Base-by-base conservation (phyloP, 1,140 invertebrate genomes). In the Panagrolaimus sp. region DNA sequence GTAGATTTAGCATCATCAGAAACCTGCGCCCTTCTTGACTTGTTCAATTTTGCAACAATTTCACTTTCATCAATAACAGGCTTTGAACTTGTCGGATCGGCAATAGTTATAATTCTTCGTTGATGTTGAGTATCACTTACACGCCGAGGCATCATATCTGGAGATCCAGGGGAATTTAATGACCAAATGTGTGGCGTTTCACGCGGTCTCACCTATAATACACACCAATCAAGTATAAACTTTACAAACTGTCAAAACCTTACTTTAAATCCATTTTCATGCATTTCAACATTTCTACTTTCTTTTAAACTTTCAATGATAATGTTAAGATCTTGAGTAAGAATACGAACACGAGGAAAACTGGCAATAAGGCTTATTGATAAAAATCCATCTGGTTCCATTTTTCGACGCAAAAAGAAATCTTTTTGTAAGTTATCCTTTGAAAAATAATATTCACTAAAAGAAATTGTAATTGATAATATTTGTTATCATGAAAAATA, bases 401-500 rank as follows among this genome's bases (percentile, higher is more conserved):
- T 98, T 88, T 95, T 95, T 70, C 92, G 88, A 65, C 96, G 88
- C 74, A 99, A 87, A 85, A 95, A 99, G 84, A 96, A 93, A 84
- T 98, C 96, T 78, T 91, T 89, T 75, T 91, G 88, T 63, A 99
- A 86, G 86, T 99, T 99, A 78, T 97, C 93, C 77, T 91, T 90
- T 82, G 92, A 96, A 86, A 99, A 98, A 87, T 99, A 99, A 86
- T 98, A 99, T 86, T 98, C 95, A 83, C 31, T 38, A 7, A 38
- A 38, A 38, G 31, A 38, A 38, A 38, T 38, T 38, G 7, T 4
- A 38, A 38, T 38, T n/a, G n/a, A n/a, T n/a, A n/a, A 38, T 38
- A 38, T 38, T 38, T 4, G 31, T 38, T 38, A 38, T 38, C 2
- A 38, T 38, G 7, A 38, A 4, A 38, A n/a, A n/a, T n/a, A n/a